Base-by-base conservation (phyloP, 1,140 invertebrate genomes). In the Gonioctena quinquepunctata region DNA sequence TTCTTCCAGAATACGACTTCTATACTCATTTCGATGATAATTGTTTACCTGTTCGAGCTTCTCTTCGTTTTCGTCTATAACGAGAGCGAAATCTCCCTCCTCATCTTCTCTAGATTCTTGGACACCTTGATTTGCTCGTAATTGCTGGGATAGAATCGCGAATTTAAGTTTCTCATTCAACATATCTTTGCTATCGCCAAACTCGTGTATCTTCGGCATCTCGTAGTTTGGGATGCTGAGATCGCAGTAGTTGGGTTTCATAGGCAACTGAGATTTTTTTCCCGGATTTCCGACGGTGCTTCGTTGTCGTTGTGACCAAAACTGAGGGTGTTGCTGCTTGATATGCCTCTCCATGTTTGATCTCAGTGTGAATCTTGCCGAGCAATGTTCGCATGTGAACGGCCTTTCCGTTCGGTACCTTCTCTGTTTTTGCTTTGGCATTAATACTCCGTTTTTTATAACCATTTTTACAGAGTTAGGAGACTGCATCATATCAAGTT, bases 321-420 rank as follows among this genome's bases (percentile, higher is more conserved):
- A 90, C 60, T 95, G 92, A 0, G 94, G 94, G 85, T 97, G 95
- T 76, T 96, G 95, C 75, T 96, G 94, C 80, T 97, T 97, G 0
- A 96, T 93, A 70, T 97, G 95, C 0, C 95, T 85, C 82, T 97
- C 95, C 94, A 96, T 96, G 77, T 96, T 96, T 5, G 94, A 96
- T 5, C 94, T 87, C 0, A 97, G 82, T 0, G 95, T 96, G 77
- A 97, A 97, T 56, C 93, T 87, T 0, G 94, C 94, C 0, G 93
- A 91, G 79, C 95, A 96, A 75, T 95, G 92, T 33, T 93, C 93
- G 81, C 95, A 97, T 0, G 90, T 90, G 78, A 96, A 96, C 0
- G 94, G 94, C 19, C 94, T 87, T 81, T 96, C 94, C n/a, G 94
- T 96, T 60, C 95, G 87, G 78, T 96, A 96, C 52, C 94, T 87